phyloP scores from a whole-genome alignment of 2,797 vertebrate species.

The Acanthopagrus latus region DNA sequence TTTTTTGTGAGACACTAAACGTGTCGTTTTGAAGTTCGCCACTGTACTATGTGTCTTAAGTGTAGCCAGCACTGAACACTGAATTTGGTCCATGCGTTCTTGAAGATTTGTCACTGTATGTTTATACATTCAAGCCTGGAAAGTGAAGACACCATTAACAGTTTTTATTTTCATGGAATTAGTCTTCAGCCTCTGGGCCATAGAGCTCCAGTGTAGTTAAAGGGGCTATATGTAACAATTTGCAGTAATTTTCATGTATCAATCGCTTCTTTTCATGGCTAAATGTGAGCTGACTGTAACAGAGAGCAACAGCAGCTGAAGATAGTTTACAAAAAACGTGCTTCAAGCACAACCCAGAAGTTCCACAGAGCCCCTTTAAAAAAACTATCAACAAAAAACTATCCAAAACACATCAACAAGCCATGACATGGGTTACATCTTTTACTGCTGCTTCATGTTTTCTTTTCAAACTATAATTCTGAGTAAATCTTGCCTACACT shows the following conservation, averaged over 20 bases:
- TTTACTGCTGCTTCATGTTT: background rate
- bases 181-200: background rate
- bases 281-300: too few relatives aligned
- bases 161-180: background rate
- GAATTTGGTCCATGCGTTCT: background rate
- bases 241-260: too few relatives aligned
- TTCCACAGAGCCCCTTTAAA: background rate
- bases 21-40: slow-evolving; percentile 4
- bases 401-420: background rate
- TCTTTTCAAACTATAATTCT: background rate
- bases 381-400: background rate
- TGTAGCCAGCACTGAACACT: background rate
- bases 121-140: background rate
- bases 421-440: background rate
- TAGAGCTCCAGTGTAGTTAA: background rate
- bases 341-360: too few relatives aligned
- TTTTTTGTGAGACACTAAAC: slow-evolving; percentile 13
- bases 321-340: too few relatives aligned
- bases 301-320: too few relatives aligned
- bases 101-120: background rate
- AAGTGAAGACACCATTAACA: background rate
- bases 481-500: background rate
- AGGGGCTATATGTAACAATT: too few relatives aligned
- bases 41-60: background rate
- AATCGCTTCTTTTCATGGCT: too few relatives aligned